A percentile compares a stretch with the other conserved stretches of the same genome.
These are phyloP conservation scores for Acipenser oxyrinchus DNA, from an alignment of 2,797 vertebrate species.

Conservation along the genomic window DNA sequence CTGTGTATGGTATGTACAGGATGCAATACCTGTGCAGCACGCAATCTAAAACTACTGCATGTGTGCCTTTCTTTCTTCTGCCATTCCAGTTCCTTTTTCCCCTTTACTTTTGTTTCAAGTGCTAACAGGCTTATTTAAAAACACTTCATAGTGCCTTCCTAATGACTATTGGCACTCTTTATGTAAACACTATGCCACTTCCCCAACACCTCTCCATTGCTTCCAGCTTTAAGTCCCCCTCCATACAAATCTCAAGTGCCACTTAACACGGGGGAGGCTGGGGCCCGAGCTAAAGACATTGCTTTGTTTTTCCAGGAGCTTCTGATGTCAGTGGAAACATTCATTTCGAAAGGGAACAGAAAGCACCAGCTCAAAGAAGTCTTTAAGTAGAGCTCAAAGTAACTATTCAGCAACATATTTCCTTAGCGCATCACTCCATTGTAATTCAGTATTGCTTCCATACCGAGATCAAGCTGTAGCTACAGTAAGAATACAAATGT, in stretches of 20 bases:
- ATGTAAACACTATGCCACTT: conserved; percentile 34
- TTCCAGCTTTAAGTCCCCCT: conserved; percentile 25
- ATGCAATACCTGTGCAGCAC: too few relatives aligned
- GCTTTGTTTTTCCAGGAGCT: neutral
- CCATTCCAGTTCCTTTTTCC: conserved; percentile 15
- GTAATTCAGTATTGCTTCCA: too few relatives aligned
- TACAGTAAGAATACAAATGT: neutral
- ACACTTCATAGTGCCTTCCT: conserved; percentile 32
- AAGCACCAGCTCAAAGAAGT: neutral
- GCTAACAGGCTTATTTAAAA: conserved; percentile 33
- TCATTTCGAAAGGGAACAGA: neutral
- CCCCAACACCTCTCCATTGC: conserved; percentile 19
- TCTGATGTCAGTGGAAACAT: conserved; percentile 2
- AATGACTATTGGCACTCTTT: conserved; percentile 24
- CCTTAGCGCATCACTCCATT: neutral
- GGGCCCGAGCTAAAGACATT: conserved; percentile 41
- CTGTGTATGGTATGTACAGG: too few relatives aligned
- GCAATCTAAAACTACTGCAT: neutral
- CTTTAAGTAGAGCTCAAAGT: neutral
- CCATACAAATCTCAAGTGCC: conserved; percentile 62
- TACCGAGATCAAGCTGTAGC: neutral
- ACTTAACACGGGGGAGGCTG: conserved; percentile 48
- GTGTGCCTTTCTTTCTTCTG: neutral
- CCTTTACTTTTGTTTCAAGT: conserved; percentile 21
- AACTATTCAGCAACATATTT: neutral